Evolutionary conservation across 1,140 invertebrate species (phyloP), one percentile per base, ranked within the genome.

Genomic region (Ips typographus): DNA sequence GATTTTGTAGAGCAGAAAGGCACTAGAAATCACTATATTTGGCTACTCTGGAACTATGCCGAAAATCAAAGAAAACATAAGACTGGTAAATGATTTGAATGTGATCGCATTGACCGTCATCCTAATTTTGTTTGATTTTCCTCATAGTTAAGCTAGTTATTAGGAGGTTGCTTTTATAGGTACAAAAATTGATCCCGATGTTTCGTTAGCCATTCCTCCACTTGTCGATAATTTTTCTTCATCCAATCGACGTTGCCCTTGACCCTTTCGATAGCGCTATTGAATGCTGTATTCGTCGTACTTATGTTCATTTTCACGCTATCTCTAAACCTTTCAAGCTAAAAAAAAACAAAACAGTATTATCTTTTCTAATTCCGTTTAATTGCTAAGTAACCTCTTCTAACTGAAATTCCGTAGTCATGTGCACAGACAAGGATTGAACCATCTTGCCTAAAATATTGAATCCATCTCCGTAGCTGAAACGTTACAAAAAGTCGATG

Each of bases 401-500:
- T 43, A 80, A 59, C 51, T 80, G 77, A 66, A 75, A 78, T 61
- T 73, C 71, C 2, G 75, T 84, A 71, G 83, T 84, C 83, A 85
- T 83, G 72, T 80, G 83, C 43, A 77, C 79, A n/a, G 83, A 78
- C 36, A 84, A 70, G 0, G 81, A 78, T 57, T 81, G 79, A 5
- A 85, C 78, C 83, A 85, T 84, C 42, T 81, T 80, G 5, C 78
- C 78, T n/a, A 85, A 71, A 2, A 82, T 82, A 53, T 79, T 81
- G 71, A 85, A 85, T 44, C 82, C 83, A 73, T 83, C 80, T 40
- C 83, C 83, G 70, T 82, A 83, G 58, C 83, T 84, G 47, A 1
- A 62, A 62, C 22, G 22, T 22, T 22, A 22, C 22, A 22, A 22
- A 22, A 22, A 22, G 22, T 22, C 22, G 22, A 22, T 8, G 7